A percentile compares a stretch with the other conserved stretches of the same genome.
Evolutionary conservation across 2,113 vertebrate genomes (phyloP).

Genomic region (Nycticorax nycticorax): DNA sequence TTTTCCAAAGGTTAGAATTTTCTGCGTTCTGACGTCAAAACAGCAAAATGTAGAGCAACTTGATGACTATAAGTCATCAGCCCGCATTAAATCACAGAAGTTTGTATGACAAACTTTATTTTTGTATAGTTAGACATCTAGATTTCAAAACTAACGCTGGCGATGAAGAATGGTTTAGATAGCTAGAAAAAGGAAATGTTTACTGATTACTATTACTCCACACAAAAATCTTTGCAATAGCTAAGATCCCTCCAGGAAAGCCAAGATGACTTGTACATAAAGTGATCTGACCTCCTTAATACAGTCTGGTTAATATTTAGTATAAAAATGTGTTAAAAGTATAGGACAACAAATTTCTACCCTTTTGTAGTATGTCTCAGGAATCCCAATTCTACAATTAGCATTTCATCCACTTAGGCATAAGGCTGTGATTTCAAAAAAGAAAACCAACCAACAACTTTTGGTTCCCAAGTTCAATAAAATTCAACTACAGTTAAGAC

Average conservation of each 20-base stretch:
- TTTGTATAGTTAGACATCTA: background rate
- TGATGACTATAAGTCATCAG: background rate
- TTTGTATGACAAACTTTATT: background rate
- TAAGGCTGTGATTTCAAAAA: background rate
- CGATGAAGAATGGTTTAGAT: background rate
- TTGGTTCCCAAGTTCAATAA: background rate
- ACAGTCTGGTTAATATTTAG: background rate
- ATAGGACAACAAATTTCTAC: background rate
- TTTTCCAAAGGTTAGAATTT: background rate
- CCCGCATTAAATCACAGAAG: background rate
- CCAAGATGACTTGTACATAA: background rate
- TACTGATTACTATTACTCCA: background rate
- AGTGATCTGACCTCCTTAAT: background rate
- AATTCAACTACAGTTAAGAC: background rate
- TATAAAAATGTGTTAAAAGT: background rate
- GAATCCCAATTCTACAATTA: background rate
- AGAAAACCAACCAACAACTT: background rate
- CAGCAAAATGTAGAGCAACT: background rate
- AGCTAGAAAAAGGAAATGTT: background rate
- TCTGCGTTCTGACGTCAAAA: background rate
- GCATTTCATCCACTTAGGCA: background rate
- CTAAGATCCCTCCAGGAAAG: background rate
- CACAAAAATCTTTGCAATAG: background rate
- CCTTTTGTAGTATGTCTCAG: background rate
- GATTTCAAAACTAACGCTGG: background rate